These are phyloP conservation scores for Zosterops hypoxanthus DNA, from an alignment of 2,113 vertebrate genomes.

Conservation along the genomic window DNA sequence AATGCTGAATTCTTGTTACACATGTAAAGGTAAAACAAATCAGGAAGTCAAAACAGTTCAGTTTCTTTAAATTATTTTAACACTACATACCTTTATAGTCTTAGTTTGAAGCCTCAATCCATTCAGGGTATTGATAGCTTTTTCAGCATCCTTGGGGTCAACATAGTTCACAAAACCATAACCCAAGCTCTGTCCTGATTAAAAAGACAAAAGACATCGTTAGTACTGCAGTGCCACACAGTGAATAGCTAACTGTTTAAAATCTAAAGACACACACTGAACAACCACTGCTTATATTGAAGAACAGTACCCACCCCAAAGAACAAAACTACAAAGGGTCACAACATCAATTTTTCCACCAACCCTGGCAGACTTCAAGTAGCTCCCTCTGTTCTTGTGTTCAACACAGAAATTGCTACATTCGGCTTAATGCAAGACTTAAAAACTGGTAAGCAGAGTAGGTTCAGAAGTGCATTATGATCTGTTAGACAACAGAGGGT, in stretches of 20 bases:
- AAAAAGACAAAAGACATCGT: conserved; percentile 14
- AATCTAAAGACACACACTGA: background rate
- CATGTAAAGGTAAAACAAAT: background rate
- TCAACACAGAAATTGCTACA: background rate
- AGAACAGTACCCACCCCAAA: background rate
- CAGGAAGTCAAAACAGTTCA: background rate
- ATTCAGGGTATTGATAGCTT: conserved; percentile 97
- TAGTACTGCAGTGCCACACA: background rate
- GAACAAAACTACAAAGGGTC: background rate
- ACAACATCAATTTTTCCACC: background rate
- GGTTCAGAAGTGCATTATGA: background rate
- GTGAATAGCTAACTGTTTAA: background rate
- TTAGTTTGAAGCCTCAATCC: conserved; percentile 99
- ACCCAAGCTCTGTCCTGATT: conserved; percentile 93
- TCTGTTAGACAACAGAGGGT: background rate
- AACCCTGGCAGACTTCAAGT: background rate
- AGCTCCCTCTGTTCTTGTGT: background rate
- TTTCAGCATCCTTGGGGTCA: conserved; percentile 96
- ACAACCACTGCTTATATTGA: background rate
- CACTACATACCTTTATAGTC: conserved; percentile 93
- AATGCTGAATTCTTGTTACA: background rate
- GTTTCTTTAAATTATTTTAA: background rate
- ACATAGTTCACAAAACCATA: conserved; percentile 99
- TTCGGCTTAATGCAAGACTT: background rate
- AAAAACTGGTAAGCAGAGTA: background rate